Evolutionary conservation across 1,140 invertebrate genomes (phyloP).

Genomic region (Harlomillsia oculata): DNA sequence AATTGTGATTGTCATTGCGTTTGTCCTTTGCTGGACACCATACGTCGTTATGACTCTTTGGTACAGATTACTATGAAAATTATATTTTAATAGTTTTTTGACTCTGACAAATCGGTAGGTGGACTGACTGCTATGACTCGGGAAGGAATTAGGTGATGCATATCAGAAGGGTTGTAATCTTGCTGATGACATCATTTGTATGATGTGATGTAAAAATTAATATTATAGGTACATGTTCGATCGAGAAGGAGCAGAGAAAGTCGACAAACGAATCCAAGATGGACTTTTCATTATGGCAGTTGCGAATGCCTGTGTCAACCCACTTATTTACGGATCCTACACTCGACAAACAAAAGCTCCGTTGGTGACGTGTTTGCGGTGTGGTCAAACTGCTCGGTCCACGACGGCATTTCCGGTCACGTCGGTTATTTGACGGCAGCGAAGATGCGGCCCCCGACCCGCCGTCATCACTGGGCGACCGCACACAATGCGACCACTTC

Average conservation of each 20-base stretch:
- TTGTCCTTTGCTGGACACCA: slow-evolving; percentile 62
- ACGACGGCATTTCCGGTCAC: not conserved
- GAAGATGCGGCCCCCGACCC: too few relatives aligned
- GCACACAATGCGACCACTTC: too few relatives aligned
- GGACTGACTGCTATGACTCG: too few relatives aligned
- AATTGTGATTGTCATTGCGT: slow-evolving; percentile 6
- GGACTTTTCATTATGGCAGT: slow-evolving; percentile 56
- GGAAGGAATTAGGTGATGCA: too few relatives aligned
- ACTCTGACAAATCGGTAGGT: too few relatives aligned
- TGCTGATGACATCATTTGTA: too few relatives aligned
- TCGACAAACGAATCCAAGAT: slow-evolving; percentile 52
- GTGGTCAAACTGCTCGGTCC: not conserved
- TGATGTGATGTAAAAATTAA: too few relatives aligned
- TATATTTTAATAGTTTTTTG: too few relatives aligned
- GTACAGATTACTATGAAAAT: too few relatives aligned
- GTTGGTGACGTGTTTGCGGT: not conserved
- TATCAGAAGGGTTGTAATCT: too few relatives aligned
- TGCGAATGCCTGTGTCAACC: slow-evolving; percentile 61
- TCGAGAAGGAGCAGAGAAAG: slow-evolving; percentile 50
- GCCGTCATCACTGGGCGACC: too few relatives aligned
- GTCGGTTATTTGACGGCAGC: slow-evolving; percentile 2
- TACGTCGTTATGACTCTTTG: slow-evolving; percentile 65
- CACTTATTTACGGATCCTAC: slow-evolving; percentile 1
- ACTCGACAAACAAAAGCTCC: not conserved
- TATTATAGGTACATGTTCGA: slow-evolving; percentile 59